Conservation (phyloP, 2,888 invertebrate genomes). For the Spilarctia lutea region DNA sequence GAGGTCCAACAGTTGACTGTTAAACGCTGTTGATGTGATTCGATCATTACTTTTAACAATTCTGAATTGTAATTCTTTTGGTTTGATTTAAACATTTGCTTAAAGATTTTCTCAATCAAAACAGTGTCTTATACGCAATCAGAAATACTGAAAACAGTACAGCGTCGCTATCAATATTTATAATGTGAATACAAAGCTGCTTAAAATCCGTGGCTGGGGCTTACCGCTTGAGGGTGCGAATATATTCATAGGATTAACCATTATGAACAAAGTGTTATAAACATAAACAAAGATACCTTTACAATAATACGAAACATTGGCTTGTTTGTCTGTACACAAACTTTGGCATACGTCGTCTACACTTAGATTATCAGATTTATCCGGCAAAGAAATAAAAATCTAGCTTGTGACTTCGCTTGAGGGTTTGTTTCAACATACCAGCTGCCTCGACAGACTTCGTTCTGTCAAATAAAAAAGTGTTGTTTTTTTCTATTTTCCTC, state of each 20-base stretch:
- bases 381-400: background rate
- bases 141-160: background rate
- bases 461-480: no score
- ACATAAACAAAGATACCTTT: constrained; percentile 8
- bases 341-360: background rate
- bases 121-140: background rate
- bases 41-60: background rate
- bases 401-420: background rate
- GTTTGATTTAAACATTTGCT: background rate
- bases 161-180: background rate
- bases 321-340: constrained; percentile 8
- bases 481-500: no score
- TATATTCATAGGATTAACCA: constrained; percentile 7
- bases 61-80: background rate
- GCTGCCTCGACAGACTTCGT: no score
- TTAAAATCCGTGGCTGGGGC: background rate
- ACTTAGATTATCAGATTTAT: background rate
- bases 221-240: background rate
- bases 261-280: constrained; percentile 11
- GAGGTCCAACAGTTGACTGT: no score
- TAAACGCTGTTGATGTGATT: background rate
- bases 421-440: background rate
- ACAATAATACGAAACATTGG: constrained; percentile 11
- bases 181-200: background rate
- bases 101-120: background rate